A percentile compares a stretch with the other conserved stretches of the same genome.
Evolutionary conservation across 2,113 vertebrate species (phyloP).

Genomic region (Corythaeola cristata): DNA sequence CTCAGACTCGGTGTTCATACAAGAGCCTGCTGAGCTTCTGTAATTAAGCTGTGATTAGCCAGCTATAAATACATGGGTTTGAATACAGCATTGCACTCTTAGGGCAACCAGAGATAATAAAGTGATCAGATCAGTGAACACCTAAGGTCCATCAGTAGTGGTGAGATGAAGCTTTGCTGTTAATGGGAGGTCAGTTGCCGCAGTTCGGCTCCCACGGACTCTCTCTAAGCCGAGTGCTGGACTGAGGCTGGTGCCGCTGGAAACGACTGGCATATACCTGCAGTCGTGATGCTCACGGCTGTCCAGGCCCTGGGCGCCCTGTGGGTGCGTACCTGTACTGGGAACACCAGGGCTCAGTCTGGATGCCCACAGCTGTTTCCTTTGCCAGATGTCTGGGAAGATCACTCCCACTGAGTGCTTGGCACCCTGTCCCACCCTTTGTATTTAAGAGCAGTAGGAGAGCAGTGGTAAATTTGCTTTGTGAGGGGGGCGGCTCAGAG

Average conservation of each 20-base stretch:
- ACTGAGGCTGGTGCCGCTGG: rapidly evolving
- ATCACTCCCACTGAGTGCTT: rapidly evolving
- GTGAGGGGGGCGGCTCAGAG: background rate
- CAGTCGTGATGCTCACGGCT: rapidly evolving
- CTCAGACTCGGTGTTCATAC: slow-evolving; percentile 47
- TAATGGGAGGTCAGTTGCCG: background rate
- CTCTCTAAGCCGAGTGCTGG: background rate
- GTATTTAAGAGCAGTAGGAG: background rate
- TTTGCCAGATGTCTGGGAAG: background rate
- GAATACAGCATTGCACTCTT: slow-evolving; percentile 37
- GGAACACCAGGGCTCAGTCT: background rate
- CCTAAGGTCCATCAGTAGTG: background rate
- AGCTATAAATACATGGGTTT: slow-evolving; percentile 58
- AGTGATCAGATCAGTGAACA: background rate
- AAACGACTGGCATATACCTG: rapidly evolving
- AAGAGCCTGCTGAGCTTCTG: slow-evolving; percentile 71
- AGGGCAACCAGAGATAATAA: background rate
- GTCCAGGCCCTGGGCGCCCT: background rate
- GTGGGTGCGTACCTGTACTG: rapidly evolving
- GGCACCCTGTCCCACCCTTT: background rate
- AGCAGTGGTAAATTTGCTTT: background rate
- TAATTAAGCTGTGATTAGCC: slow-evolving; percentile 82
- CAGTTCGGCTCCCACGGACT: background rate
- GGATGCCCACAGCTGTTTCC: background rate
- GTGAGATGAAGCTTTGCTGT: background rate